Conservation (phyloP, 2,797 vertebrate genomes). For the Sebastes hubbsi region DNA sequence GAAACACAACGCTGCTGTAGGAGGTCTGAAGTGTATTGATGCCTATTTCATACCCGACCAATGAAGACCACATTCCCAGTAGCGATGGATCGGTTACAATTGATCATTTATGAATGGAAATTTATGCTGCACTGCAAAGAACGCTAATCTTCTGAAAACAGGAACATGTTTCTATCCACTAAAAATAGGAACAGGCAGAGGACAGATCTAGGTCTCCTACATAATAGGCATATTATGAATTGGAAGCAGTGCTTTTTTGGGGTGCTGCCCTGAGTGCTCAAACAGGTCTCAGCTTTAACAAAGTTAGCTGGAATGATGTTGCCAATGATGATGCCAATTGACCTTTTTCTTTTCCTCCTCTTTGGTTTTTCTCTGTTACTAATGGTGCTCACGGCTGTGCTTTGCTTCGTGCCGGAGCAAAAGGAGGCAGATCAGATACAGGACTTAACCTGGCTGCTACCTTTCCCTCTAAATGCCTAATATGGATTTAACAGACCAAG, state of each 20-base stretch:
- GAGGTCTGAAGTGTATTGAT: conserved; percentile 4
- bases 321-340: not conserved
- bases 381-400: conserved; percentile 12
- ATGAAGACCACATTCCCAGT: not conserved
- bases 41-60: not conserved
- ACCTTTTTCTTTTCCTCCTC: not conserved
- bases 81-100: not conserved
- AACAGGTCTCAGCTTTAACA: not conserved
- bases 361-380: conserved; percentile 6
- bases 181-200: not conserved
- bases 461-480: conserved; percentile 13
- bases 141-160: not conserved
- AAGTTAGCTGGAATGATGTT: conserved; percentile 2
- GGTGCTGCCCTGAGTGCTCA: not conserved
- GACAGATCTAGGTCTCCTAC: not conserved
- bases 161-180: not conserved
- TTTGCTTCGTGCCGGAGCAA: conserved; percentile 5
- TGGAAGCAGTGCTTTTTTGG: not conserved
- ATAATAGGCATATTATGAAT: not conserved
- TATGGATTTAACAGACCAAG: conserved; percentile 23
- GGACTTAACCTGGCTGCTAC: not conserved
- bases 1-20: not conserved
- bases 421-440: conserved; percentile 13
- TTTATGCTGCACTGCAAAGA: not conserved
- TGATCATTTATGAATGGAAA: conserved; percentile 4